Conservation (phyloP, 2,888 invertebrate species). For the Quadroppia sp. region DNA sequence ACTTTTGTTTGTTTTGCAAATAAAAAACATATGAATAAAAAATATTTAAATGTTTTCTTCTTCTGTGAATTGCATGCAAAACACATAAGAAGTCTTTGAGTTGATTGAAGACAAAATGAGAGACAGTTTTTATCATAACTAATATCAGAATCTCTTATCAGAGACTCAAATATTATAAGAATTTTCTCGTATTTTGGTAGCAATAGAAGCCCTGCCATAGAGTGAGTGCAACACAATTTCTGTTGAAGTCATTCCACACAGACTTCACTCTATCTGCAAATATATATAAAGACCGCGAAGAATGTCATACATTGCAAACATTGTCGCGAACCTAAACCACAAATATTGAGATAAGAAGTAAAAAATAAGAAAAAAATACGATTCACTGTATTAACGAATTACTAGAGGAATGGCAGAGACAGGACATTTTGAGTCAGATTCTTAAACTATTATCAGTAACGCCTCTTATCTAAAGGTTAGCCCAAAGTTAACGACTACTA, state of each 20-base stretch:
- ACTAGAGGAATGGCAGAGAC: background rate
- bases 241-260: background rate
- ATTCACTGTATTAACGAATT: too few relatives aligned
- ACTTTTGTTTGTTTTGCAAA: background rate
- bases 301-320: conserved; percentile 34
- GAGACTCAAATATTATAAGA: background rate
- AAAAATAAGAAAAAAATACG: background rate
- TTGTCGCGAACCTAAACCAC: conserved; percentile 27
- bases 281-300: conserved; percentile 28
- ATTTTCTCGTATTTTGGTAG: conserved; percentile 28
- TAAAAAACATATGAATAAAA: conserved; percentile 1
- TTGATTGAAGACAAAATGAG: background rate
- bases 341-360: conserved; percentile 6
- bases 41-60: background rate
- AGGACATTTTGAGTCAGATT: background rate
- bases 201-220: conserved; percentile 7
- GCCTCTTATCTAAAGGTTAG: background rate
- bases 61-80: background rate
- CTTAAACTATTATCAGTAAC: background rate
- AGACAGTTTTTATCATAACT: background rate
- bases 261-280: background rate
- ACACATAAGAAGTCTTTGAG: background rate
- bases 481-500: background rate
- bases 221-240: background rate
- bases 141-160: conserved; percentile 18